phyloP scores from a whole-genome alignment of 2,113 vertebrate species.

The Lophotis ruficrista region DNA sequence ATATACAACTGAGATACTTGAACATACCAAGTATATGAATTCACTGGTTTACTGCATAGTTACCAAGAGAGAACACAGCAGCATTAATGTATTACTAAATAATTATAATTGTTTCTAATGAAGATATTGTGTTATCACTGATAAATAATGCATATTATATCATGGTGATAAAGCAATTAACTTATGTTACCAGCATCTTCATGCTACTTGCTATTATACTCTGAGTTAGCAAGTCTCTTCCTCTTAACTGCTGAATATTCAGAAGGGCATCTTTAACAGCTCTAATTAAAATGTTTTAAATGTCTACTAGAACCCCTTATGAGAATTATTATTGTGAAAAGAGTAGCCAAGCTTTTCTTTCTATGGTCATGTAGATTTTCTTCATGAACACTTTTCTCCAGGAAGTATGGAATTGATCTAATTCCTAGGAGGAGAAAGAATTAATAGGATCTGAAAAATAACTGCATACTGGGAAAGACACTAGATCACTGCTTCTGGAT shows the following conservation, averaged over 20 bases:
- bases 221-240: neutral
- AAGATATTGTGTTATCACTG: neutral
- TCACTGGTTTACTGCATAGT: neutral
- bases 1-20: too few species aligned
- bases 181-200: neutral
- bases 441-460: neutral
- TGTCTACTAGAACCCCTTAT: neutral
- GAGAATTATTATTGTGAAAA: neutral
- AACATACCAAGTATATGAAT: neutral
- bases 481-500: neutral
- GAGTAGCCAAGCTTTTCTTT: neutral
- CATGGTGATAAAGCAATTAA: neutral
- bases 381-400: neutral
- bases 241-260: constrained; percentile 7
- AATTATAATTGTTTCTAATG: neutral
- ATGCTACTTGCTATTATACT: neutral
- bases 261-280: neutral
- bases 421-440: neutral
- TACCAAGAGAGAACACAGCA: neutral
- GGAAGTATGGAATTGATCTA: neutral
- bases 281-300: constrained; percentile 3
- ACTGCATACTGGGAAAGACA: neutral
- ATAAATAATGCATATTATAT: neutral
- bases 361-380: neutral
- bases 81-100: neutral